Evolutionary conservation across 2,888 invertebrate species (phyloP), one percentile per base, ranked within the genome.

Genomic region (Crepidodera aurea): DNA sequence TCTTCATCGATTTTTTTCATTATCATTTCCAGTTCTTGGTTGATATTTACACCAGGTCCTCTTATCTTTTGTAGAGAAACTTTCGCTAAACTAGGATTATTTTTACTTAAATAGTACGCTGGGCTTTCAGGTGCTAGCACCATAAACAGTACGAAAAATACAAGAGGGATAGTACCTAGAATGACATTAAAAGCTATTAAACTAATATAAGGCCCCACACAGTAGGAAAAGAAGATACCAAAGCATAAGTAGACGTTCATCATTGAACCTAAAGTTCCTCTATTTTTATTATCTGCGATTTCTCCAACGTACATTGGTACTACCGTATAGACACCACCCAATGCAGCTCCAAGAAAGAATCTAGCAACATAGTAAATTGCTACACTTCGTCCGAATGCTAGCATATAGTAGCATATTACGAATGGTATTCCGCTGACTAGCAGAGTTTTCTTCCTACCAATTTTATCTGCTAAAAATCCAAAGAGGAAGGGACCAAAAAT

Each of bases 291-390:
- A 83, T 92, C 89, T 2, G 93, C 87, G 46, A 94, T 90, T 81
- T 96, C 95, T 42, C 92, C 92, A 62, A 93, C 87, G 81, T 95
- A 96, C 86, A 94, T 91, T 0, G 95, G 94, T 0, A 89, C 86
- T 0, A 89, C 87, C 0, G 90, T 88, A 81, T 89, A 90, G n/a
- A 88, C 82, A 73, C 89, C 87, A 0, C 91, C 90, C 0, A 88
- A 85, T 0, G 86, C 87, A 0, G 89, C 72, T 42, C 92, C 92
- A 78, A 85, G 86, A 59, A 84, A 80, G 69, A 85, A 83, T 60
- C 84, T 83, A 54, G 86, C 88, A 4, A 80, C 84, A 79, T 85
- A 88, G 57, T 85, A 80, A 74, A 83, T 81, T 12, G 70, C 78
- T 0, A 87, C 79, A 29, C 76, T 76, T 3, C 73, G 76, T 0